phyloP scores from a whole-genome alignment of 2,113 vertebrate species.

The Solea senegalensis region DNA sequence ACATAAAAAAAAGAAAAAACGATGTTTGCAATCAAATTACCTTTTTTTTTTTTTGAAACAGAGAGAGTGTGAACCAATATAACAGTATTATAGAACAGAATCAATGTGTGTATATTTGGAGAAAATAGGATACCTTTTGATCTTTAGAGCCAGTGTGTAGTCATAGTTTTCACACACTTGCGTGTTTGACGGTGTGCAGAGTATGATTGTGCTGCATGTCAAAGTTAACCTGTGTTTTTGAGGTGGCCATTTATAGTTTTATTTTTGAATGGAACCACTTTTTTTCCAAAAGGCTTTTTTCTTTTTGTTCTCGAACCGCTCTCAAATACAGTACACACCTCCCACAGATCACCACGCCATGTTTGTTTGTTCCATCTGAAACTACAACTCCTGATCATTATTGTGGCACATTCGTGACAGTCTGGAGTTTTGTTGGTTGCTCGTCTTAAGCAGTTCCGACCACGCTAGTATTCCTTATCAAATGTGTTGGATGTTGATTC shows the following conservation, averaged over 20 bases:
- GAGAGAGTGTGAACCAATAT: slow-evolving; percentile 80
- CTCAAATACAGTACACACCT: slow-evolving; percentile 68
- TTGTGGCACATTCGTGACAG: slow-evolving; percentile 77
- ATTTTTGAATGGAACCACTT: slow-evolving; percentile 75
- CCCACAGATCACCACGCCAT: slow-evolving; percentile 57
- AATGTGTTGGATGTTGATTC: slow-evolving; percentile 79
- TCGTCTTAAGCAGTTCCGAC: slow-evolving; percentile 66
- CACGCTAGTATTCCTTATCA: slow-evolving; percentile 74
- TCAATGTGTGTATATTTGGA: slow-evolving; percentile 83
- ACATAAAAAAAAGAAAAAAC: slow-evolving; percentile 79
- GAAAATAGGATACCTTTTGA: slow-evolving; percentile 81
- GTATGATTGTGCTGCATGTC: slow-evolving; percentile 86
- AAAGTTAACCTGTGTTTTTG: slow-evolving; percentile 82
- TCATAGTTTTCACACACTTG: slow-evolving; percentile 82
- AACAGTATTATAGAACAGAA: slow-evolving; percentile 83
- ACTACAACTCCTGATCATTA: slow-evolving; percentile 66
- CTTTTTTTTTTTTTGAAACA: slow-evolving; percentile 82
- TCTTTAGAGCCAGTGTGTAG: slow-evolving; percentile 83
- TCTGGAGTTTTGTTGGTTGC: slow-evolving; percentile 70
- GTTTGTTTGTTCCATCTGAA: slow-evolving; percentile 68
- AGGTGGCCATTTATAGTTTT: slow-evolving; percentile 77
- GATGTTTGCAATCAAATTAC: slow-evolving; percentile 81
- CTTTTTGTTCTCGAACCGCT: slow-evolving; percentile 66
- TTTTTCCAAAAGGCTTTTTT: slow-evolving; percentile 16
- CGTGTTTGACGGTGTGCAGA: slow-evolving; percentile 84